These are phyloP conservation scores for Apodemus agrarius DNA, from an alignment of 2,797 vertebrate species.

Conservation along the genomic window DNA sequence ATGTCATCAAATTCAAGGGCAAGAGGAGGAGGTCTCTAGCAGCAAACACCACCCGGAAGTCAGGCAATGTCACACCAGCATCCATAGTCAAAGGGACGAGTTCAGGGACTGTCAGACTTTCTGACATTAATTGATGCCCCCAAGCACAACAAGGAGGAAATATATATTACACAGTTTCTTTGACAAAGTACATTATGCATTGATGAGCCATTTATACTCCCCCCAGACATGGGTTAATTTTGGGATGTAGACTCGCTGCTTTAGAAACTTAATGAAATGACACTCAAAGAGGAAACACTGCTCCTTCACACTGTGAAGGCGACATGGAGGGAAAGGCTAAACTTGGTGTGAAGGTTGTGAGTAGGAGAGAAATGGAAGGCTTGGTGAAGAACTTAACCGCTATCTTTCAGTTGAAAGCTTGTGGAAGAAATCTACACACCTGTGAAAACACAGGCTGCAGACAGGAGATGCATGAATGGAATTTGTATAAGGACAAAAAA, in stretches of 20 bases:
- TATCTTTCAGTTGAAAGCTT: neutral
- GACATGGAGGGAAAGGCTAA: slow-evolving; percentile 38
- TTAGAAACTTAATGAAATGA: slow-evolving; percentile 74
- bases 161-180: slow-evolving; percentile 50
- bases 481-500: neutral
- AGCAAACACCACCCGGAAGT: slow-evolving; percentile 47
- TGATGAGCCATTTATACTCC: slow-evolving; percentile 67
- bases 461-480: neutral
- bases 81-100: slow-evolving; percentile 36
- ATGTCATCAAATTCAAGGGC: slow-evolving; percentile 64
- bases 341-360: slow-evolving; percentile 13
- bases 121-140: slow-evolving; percentile 71
- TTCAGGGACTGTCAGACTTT: slow-evolving; percentile 58
- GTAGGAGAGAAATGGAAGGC: slow-evolving; percentile 16
- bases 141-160: slow-evolving; percentile 54
- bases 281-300: slow-evolving; percentile 55
- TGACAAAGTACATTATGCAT: slow-evolving; percentile 59
- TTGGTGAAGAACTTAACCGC: slow-evolving; percentile 17
- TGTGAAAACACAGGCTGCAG: neutral
- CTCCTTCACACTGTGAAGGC: slow-evolving; percentile 2
- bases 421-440: neutral
- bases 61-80: slow-evolving; percentile 50
- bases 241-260: slow-evolving; percentile 46
- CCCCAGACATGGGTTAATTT: slow-evolving; percentile 65
- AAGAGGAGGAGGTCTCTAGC: neutral